Evolutionary conservation across 2,888 invertebrate genomes (phyloP), one percentile per base, ranked within the genome.

Genomic region (Spisula solida): DNA sequence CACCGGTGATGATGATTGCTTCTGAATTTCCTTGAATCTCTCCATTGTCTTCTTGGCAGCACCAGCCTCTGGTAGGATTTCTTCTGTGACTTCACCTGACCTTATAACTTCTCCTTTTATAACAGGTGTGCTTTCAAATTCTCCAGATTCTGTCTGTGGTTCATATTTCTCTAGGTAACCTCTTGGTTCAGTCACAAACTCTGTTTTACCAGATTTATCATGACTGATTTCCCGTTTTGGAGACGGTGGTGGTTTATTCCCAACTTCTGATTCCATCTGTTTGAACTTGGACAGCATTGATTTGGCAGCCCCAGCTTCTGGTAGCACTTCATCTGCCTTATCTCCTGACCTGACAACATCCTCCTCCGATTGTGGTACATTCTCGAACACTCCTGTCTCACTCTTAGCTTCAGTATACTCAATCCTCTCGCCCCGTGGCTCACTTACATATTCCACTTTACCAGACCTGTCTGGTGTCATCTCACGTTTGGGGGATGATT

Each of bases 321-420:
- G 95, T 66, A 95, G 82, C 10, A 91, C 84, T 79, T 95, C 95
- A 55, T 94, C 93, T 4, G 87, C 85, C 18, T 66, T 86, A 55
- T 94, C 93, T 25, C 93, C 94, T 8, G 94, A 94, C 60, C 91
- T 91, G 47, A 95, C 92, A 56, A 95, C 94, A 88, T 94, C 94
- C n/a, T 94, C 93, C 29, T 93, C 93, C 6, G 89, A 89, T 29
- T 89, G 79, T 5, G 95, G 95, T 56, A 94, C 92, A 90, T 93
- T 95, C 89, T 95, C 95, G 91, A 94, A 95, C 60, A 95, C 93
- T 10, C 95, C 95, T 10, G 95, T 90, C 47, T 95, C 95, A 14
- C 92, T 87, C 82, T 93, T 93, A 16, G 94, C 93, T 85, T 95
- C 95, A 86, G 94, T 94, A 47, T 91, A 93, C 56, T 93, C 93